A percentile compares a stretch with the other conserved stretches of the same genome.
These are phyloP conservation scores for Ammospiza caudacuta DNA, from an alignment of 2,113 vertebrate species.

Conservation along the genomic window DNA sequence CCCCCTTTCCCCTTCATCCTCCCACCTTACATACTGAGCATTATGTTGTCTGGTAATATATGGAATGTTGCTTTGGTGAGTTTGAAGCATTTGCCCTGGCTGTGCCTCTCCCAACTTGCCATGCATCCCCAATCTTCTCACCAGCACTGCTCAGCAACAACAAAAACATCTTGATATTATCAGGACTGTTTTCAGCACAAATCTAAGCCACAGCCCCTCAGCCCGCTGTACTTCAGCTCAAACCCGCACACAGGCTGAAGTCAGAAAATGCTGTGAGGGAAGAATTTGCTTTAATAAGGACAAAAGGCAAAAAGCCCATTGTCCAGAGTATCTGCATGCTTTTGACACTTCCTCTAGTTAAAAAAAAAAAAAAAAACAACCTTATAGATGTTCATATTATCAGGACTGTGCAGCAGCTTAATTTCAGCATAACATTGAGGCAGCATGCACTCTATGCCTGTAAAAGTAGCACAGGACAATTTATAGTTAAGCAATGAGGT, in stretches of 20 bases:
- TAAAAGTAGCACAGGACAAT: background rate
- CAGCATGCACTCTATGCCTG: background rate
- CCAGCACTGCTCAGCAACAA: background rate
- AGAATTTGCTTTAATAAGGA: background rate
- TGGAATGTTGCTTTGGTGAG: background rate
- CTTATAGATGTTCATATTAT: background rate
- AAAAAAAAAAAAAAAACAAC: background rate
- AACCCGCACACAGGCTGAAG: background rate
- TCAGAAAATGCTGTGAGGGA: background rate
- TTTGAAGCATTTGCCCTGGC: background rate
- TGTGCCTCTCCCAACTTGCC: background rate
- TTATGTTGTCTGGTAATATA: too few relatives aligned
- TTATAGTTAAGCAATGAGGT: background rate
- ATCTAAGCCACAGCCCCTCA: background rate
- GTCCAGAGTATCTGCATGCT: background rate
- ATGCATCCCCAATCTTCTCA: background rate
- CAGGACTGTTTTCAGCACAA: background rate
- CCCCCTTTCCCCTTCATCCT: background rate
- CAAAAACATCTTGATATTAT: background rate
- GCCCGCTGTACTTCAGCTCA: background rate
- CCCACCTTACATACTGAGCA: background rate
- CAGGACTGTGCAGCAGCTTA: background rate
- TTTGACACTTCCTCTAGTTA: background rate
- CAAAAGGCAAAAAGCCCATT: background rate
- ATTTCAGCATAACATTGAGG: background rate